Conservation (phyloP, 2,113 vertebrate genomes). For the Erythrocercus mccallii region DNA sequence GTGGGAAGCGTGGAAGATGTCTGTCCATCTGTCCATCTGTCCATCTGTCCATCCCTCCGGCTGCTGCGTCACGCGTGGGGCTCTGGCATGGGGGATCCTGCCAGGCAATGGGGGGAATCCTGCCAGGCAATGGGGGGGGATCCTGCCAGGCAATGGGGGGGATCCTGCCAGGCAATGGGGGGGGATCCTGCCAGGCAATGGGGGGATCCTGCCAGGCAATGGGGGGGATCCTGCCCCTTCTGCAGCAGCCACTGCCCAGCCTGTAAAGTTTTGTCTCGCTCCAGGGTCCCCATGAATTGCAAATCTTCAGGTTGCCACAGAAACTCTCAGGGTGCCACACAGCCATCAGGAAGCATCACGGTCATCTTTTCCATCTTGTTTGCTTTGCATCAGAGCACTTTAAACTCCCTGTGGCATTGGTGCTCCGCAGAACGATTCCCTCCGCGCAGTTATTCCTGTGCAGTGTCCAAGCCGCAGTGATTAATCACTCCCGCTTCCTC, state of each 20-base stretch:
- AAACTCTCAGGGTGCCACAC: constrained; percentile 56
- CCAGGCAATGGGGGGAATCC: background rate
- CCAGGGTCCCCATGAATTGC: constrained; percentile 57
- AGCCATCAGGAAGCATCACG: constrained; percentile 47
- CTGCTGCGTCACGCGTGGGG: background rate
- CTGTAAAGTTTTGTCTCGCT: constrained; percentile 36
- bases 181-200: background rate
- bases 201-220: background rate
- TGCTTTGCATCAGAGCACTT: constrained; percentile 53
- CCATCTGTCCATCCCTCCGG: background rate
- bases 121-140: background rate
- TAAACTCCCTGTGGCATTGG: constrained; percentile 39
- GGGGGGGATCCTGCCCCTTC: background rate
- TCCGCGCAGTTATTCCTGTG: constrained; percentile 50
- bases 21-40: background rate
- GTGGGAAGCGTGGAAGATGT: background rate
- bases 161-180: too few species aligned
- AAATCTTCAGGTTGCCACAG: constrained; percentile 66
- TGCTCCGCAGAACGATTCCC: constrained; percentile 35
- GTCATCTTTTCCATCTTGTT: constrained; percentile 61
- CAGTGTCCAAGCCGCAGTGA: constrained; percentile 66
- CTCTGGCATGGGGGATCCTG: background rate
- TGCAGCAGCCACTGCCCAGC: constrained; percentile 32
- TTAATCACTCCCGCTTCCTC: constrained; percentile 76
- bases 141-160: background rate